Conservation (phyloP, 2,888 invertebrate species). For the Ichneumon xanthorius region DNA sequence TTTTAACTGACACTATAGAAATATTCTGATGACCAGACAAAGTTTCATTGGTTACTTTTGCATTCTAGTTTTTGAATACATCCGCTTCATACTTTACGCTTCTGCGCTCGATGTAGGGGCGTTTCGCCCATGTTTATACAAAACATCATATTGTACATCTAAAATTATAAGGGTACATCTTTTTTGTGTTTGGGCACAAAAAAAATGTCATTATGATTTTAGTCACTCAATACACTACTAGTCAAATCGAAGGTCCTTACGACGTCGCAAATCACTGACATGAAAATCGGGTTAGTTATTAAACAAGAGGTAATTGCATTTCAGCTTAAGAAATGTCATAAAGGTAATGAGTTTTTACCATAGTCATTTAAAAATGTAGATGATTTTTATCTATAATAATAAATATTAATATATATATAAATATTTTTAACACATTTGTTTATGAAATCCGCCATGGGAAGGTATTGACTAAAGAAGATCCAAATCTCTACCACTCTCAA, state of each 20-base stretch:
- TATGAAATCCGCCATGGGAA: too few species aligned
- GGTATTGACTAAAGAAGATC: too few species aligned
- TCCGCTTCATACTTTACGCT: background rate
- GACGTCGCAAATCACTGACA: too few species aligned
- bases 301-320: background rate
- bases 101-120: background rate
- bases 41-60: background rate
- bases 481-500: too few species aligned
- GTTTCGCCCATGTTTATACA: background rate
- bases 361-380: too few species aligned
- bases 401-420: too few species aligned
- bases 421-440: too few species aligned
- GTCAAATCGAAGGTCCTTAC: background rate
- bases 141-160: background rate
- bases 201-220: background rate
- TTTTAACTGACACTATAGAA: too few species aligned
- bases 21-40: too few species aligned
- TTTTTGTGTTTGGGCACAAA: background rate
- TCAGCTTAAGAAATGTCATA: background rate
- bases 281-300: background rate
- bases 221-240: background rate
- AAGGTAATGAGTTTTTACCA: too few species aligned
- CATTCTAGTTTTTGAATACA: background rate
- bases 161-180: background rate
- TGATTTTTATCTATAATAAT: too few species aligned